Base-by-base conservation (phyloP, 1,140 invertebrate species). In the Apis florea region DNA sequence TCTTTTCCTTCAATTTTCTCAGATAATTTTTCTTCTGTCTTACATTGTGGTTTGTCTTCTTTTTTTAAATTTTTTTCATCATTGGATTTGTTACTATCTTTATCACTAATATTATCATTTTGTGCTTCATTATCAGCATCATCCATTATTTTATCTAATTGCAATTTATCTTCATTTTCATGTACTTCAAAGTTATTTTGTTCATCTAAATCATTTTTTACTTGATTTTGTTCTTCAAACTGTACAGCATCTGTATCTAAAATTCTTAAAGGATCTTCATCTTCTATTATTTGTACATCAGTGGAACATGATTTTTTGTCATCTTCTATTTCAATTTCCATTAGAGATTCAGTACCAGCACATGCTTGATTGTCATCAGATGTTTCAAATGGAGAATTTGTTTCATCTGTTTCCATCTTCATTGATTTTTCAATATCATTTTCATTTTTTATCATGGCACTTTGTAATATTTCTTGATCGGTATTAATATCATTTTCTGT, bases 1-100 rank as follows among this genome's bases (percentile, higher is more conserved):
- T 93, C 93, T 85, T 94, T 95, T 17, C 82, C 86, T 9, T 93
- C 90, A 6, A 76, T 79, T 74, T 91, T 91, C 56, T 92, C 89
- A 85, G 93, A 93, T 9, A 84, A 82, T 78, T 92, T 92, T 69
- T 92, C 90, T 61, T 93, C 88, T 15, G 84, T 73, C 67, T 92
- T 93, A 11, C 76, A 85, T 0, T 54, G n/a, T 17, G 78, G 72
- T 6, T 90, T 88, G 21, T 76, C 78, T 2, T 19, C 11, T 49
- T 89, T 90, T 9, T 90, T 88, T 8, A 8, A 21, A 1, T 21
- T 56, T 26, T 88, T 89, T 1, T 88, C 84, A 31, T 88, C 79
- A 51, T 89, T 87, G 11, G 72, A 83, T 71, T 91, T 89, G 47
- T 87, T 84, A 67, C 81, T 85, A 9, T 82, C 75, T n/a, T 85